Base-by-base conservation (phyloP, 2,888 invertebrate genomes). In the Hylaea fasciaria region DNA sequence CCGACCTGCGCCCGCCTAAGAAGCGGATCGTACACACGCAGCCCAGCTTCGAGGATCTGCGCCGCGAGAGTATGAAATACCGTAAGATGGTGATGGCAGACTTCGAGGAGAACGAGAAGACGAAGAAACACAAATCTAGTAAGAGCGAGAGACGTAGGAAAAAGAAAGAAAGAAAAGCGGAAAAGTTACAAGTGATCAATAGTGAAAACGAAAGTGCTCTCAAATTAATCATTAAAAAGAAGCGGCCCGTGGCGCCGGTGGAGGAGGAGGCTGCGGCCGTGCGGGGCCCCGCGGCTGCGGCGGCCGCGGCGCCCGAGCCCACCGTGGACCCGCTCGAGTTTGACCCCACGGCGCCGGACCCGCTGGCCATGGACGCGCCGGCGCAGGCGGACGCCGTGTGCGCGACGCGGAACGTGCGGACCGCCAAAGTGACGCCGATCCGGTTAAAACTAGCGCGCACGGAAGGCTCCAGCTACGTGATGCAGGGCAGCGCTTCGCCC, bases 21-120 rank as follows among this genome's bases (percentile, higher is more conserved):
- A 97, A 97, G 80, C 94, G 97, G 13, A 82, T 95, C 28, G 58
- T 74, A 22, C 92, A 94, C 60, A 94, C 22, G 22, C 22, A 94
- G 64, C 96, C 96, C 0, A 95, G 95, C 64, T 94, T 97, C 67
- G 96, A 97, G 83, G 97, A 97, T 77, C 86, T 97, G 49, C 95
- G 95, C 65, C 94, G 97, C 1, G 96, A 97, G 75, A 96, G 96
- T 73, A 97, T 97, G 97, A 97, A 97, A 79, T 97, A 94, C 84
- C 93, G 97, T 13, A 94, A 95, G 66, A 94, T 94, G 93, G 95
- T 97, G 2, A 96, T 97, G 96, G 96, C 96, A 4, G 95, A 96
- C 76, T 97, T 97, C 77, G 95, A 95, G 62, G 95, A 95, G 71
- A 94, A 94, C 68, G 95, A 95, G 70, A 93, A 93, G 69, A 86